Conservation (phyloP, 2,797 vertebrate genomes). For the Malacoraja senta region DNA sequence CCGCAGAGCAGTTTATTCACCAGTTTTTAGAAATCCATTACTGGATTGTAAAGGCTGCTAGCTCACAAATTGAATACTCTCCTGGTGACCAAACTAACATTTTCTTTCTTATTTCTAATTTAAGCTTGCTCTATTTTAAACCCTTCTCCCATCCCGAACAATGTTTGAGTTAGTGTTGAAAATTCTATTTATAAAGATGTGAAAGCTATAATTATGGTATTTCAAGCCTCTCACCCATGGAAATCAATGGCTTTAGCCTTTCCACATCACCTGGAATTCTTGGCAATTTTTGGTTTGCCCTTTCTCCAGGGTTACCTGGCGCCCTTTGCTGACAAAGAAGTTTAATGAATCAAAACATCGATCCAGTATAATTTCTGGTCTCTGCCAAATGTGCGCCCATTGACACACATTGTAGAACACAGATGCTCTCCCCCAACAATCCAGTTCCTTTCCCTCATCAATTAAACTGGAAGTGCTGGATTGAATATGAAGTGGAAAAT, state of each 20-base stretch:
- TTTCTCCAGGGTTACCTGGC: neutral
- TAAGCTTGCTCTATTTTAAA: neutral
- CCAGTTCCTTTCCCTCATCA: too few relatives aligned
- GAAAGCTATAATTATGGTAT: neutral
- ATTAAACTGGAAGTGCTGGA: neutral
- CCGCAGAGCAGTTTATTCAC: too few relatives aligned
- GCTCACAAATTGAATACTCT: neutral
- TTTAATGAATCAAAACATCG: neutral
- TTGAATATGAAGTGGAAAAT: neutral
- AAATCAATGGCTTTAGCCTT: neutral
- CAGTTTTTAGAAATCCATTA: neutral
- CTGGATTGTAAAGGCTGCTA: too few relatives aligned
- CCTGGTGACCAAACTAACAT: neutral
- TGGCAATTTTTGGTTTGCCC: neutral
- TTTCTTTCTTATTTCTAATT: neutral
- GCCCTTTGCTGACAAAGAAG: neutral
- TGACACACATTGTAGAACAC: neutral
- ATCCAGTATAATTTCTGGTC: neutral
- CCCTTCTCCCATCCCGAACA: neutral
- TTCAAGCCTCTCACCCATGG: neutral
- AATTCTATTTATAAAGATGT: neutral
- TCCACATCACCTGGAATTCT: neutral
- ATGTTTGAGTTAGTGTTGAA: neutral
- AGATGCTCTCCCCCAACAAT: too few relatives aligned
- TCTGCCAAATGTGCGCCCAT: neutral